Conservation (phyloP, 2,113 vertebrate species). For the Ammospiza nelsoni region DNA sequence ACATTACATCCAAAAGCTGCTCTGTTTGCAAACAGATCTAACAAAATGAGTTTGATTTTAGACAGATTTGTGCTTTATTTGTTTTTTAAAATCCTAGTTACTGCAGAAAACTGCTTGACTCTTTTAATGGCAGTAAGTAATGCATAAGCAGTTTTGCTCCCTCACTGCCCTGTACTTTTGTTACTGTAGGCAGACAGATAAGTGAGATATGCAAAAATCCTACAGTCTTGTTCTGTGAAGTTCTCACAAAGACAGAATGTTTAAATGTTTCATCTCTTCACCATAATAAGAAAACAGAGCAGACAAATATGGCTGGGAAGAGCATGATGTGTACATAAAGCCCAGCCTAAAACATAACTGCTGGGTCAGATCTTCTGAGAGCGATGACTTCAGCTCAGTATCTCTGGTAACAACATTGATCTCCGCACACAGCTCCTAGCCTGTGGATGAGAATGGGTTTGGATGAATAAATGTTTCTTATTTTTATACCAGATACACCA, state of each 20-base stretch:
- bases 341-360: not conserved
- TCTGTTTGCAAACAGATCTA: not conserved
- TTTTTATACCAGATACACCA: not conserved
- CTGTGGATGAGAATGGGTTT: not conserved
- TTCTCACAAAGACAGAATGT: not conserved
- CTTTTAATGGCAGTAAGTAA: not conserved
- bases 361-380: conserved; percentile 11
- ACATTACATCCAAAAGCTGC: not conserved
- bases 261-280: not conserved
- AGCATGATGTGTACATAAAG: not conserved
- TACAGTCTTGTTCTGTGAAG: not conserved
- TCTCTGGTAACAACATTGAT: not conserved
- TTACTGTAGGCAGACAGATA: not conserved
- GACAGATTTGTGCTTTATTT: not conserved
- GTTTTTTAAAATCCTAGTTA: not conserved
- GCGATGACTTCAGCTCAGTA: not conserved
- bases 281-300: not conserved
- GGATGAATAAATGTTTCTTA: not conserved
- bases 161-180: not conserved
- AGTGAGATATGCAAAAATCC: conserved; percentile 20
- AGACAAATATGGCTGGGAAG: not conserved
- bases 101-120: not conserved
- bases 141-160: not conserved
- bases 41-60: not conserved
- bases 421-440: not conserved